Conservation (phyloP, 2,888 invertebrate species). For the Acronicta aceris region DNA sequence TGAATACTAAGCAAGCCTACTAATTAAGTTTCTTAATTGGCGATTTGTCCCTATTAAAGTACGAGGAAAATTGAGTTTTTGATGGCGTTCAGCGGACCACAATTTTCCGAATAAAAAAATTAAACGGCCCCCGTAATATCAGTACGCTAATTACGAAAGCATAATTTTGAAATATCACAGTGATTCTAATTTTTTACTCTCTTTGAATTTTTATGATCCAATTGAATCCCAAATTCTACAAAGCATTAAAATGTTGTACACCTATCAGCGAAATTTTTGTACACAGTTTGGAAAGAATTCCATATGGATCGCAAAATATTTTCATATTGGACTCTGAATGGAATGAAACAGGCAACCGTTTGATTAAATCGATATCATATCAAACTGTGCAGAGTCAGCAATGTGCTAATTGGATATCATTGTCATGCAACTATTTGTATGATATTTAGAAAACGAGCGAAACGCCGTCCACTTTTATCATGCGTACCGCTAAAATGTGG, state of each 20-base stretch:
- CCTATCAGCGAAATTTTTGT: constrained; percentile 23
- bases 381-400: constrained; percentile 5
- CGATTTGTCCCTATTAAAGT: constrained; percentile 49
- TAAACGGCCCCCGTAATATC: constrained; percentile 24
- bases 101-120: constrained; percentile 34
- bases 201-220: constrained; percentile 48
- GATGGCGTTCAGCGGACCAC: constrained; percentile 28
- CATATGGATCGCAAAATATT: constrained; percentile 26
- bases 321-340: constrained; percentile 16
- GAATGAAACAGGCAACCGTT: constrained; percentile 8
- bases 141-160: constrained; percentile 53
- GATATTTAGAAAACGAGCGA: too few relatives aligned
- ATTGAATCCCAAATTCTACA: constrained; percentile 41
- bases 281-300: constrained; percentile 26
- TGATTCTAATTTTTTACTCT: constrained; percentile 24
- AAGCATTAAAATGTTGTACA: constrained; percentile 8
- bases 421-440: not conserved
- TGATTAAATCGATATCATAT: not conserved
- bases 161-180: constrained; percentile 48
- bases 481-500: too few relatives aligned
- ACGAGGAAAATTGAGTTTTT: constrained; percentile 49
- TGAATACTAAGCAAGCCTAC: constrained; percentile 46
- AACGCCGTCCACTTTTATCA: too few relatives aligned
- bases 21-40: constrained; percentile 53
- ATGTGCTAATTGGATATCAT: constrained; percentile 2